A percentile compares a stretch with the other conserved stretches of the same genome.
phyloP scores from a whole-genome alignment of 2,888 invertebrate genomes.

The Cybosia mesomella region DNA sequence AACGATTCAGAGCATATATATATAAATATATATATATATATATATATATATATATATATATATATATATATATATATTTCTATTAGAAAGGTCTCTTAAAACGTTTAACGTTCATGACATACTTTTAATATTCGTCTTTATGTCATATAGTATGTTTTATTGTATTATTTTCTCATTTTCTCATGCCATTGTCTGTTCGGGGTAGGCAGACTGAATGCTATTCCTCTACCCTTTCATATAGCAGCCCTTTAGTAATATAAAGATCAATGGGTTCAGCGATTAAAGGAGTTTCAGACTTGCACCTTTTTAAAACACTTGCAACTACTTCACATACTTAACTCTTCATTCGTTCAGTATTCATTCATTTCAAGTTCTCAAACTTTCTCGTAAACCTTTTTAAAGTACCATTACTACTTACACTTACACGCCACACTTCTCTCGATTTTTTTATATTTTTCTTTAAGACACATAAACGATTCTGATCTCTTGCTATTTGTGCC shows the following conservation, averaged over 20 bases:
- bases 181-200: too few species aligned
- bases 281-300: neutral
- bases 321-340: neutral
- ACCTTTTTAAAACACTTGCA: neutral
- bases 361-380: neutral
- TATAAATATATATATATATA: too few species aligned
- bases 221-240: neutral
- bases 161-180: too few species aligned
- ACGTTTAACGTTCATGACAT: too few species aligned
- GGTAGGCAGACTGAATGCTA: neutral
- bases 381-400: neutral
- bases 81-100: too few species aligned
- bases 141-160: too few species aligned
- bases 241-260: too few species aligned
- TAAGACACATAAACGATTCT: neutral
- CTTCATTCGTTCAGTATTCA: conserved; percentile 1
- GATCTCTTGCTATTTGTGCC: neutral
- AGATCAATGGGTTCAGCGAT: neutral
- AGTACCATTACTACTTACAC: neutral
- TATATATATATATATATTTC: too few species aligned
- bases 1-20: too few species aligned
- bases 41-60: too few species aligned
- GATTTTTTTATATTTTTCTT: neutral
- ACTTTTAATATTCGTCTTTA: too few species aligned
- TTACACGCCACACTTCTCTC: neutral